Conservation (phyloP, 1,140 invertebrate species). For the Drosophila pandora region DNA sequence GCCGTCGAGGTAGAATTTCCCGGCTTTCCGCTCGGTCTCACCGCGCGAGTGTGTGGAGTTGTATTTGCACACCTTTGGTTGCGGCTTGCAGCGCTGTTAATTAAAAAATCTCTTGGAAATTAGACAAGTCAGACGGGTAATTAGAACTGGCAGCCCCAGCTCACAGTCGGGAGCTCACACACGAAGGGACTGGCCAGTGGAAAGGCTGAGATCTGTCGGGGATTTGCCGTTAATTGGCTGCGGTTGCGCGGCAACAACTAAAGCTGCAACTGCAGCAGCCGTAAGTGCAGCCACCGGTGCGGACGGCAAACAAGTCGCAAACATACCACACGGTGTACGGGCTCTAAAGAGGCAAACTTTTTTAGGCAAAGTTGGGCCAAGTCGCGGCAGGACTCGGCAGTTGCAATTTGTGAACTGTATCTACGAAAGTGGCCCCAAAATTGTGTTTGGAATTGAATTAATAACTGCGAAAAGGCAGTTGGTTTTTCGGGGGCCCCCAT, state of each 20-base stretch:
- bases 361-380: not conserved
- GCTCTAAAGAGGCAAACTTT: not conserved
- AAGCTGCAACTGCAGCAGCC: slow-evolving; percentile 10
- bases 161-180: slow-evolving; percentile 13
- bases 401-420: not conserved
- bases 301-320: slow-evolving; percentile 41
- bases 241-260: slow-evolving; percentile 42
- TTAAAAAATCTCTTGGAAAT: slow-evolving; percentile 62
- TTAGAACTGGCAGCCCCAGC: slow-evolving; percentile 55
- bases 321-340: not conserved
- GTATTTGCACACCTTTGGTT: slow-evolving; percentile 33
- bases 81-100: slow-evolving; percentile 38
- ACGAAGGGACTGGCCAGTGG: not conserved
- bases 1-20: slow-evolving; percentile 4
- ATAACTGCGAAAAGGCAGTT: slow-evolving; percentile 1
- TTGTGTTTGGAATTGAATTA: slow-evolving; percentile 44
- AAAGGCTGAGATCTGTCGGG: slow-evolving; percentile 23
- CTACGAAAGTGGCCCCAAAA: slow-evolving; percentile 18
- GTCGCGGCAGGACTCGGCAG: too few species aligned
- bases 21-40: slow-evolving; percentile 2
- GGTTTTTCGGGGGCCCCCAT: slow-evolving; percentile 19
- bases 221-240: slow-evolving; percentile 66
- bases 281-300: slow-evolving; percentile 26
- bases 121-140: slow-evolving; percentile 55
- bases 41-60: not conserved